Conservation (phyloP, 2,797 vertebrate species). For the Melanotaenia boesemani region DNA sequence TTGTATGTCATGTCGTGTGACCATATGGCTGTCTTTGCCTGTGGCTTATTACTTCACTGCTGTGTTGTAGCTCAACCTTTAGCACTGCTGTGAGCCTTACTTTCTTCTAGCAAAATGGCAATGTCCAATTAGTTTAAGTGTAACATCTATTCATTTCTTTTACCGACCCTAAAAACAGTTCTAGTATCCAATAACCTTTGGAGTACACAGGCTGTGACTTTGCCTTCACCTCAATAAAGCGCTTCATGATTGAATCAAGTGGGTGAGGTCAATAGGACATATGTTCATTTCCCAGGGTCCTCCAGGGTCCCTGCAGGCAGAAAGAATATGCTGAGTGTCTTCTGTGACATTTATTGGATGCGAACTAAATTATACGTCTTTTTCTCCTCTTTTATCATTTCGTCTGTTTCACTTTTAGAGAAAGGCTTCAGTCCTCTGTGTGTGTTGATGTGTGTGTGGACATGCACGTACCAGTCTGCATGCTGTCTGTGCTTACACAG, state of each 20-base stretch:
- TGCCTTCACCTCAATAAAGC: slow-evolving; percentile 85
- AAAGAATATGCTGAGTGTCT: slow-evolving; percentile 80
- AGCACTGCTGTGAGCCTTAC: slow-evolving; percentile 39
- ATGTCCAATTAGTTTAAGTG: slow-evolving; percentile 77
- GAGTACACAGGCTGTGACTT: slow-evolving; percentile 79
- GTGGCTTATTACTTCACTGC: slow-evolving; percentile 64
- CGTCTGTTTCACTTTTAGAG: slow-evolving; percentile 52
- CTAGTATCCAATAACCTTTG: slow-evolving; percentile 78
- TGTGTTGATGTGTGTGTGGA: slow-evolving; percentile 11
- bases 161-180: slow-evolving; percentile 67
- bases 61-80: slow-evolving; percentile 51
- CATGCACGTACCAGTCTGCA: not conserved
- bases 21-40: slow-evolving; percentile 28
- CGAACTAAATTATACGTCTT: slow-evolving; percentile 69
- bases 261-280: slow-evolving; percentile 83
- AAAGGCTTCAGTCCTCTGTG: slow-evolving; percentile 21
- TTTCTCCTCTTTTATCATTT: slow-evolving; percentile 44
- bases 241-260: slow-evolving; percentile 83
- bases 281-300: slow-evolving; percentile 83
- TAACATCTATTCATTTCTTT: slow-evolving; percentile 61
- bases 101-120: slow-evolving; percentile 63
- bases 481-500: slow-evolving; percentile 49
- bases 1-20: not conserved
- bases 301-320: slow-evolving; percentile 68
- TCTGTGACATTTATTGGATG: slow-evolving; percentile 80